These are phyloP conservation scores for Margaritifera margaritifera DNA, from an alignment of 2,888 invertebrate species.

Conservation along the genomic window DNA sequence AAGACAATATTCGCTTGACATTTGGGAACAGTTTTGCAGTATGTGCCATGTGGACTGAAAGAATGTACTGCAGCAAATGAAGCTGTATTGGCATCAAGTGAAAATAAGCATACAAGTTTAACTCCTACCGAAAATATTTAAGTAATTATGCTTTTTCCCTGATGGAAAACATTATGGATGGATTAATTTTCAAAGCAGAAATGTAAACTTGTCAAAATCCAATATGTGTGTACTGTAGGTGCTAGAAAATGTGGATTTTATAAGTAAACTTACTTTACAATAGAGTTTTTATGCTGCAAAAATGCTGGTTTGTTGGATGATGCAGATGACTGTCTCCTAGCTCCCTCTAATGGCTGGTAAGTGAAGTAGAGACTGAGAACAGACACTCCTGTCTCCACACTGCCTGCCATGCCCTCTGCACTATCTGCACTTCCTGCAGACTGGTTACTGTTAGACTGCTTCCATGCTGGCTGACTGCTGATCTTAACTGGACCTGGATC, in stretches of 20 bases:
- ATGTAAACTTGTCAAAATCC: too few relatives aligned
- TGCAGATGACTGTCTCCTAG: slow-evolving; percentile 22
- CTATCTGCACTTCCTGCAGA: slow-evolving; percentile 8
- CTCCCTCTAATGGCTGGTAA: slow-evolving; percentile 17
- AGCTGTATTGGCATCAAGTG: too few relatives aligned
- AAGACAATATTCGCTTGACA: too few relatives aligned
- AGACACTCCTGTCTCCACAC: slow-evolving; percentile 48
- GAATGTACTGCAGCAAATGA: too few relatives aligned
- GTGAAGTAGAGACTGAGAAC: slow-evolving; percentile 54
- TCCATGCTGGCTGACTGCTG: slow-evolving; percentile 60
- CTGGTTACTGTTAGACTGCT: slow-evolving; percentile 27
- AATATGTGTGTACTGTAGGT: not conserved
- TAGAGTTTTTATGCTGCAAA: slow-evolving; percentile 38
- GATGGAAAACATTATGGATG: too few relatives aligned
- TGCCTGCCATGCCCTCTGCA: slow-evolving; percentile 20
- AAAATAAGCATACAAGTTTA: too few relatives aligned
- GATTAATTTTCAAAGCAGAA: too few relatives aligned
- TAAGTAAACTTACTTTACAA: slow-evolving; percentile 41
- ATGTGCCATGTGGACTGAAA: too few relatives aligned
- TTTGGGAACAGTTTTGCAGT: too few relatives aligned
- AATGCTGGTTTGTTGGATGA: slow-evolving; percentile 34
- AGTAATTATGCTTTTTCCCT: too few relatives aligned
- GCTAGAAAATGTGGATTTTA: not conserved
- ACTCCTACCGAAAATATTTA: too few relatives aligned
- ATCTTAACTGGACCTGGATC: slow-evolving; percentile 54